Evolutionary conservation across 2,113 vertebrate species (phyloP), one percentile per base, ranked within the genome.

Genomic region (Petromus typicus): DNA sequence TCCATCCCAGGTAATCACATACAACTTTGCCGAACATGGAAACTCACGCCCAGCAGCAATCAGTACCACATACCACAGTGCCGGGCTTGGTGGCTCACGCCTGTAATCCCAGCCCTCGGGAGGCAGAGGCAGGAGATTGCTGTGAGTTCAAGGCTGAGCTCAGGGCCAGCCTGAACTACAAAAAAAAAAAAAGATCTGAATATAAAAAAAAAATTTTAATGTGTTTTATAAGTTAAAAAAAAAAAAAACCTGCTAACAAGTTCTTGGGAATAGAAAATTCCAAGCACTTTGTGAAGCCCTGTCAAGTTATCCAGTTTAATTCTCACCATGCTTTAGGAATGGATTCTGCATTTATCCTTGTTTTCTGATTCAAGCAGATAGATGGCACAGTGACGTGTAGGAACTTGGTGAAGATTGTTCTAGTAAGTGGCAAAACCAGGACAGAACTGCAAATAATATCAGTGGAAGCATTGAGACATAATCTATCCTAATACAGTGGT

Each of bases 391-490:
- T 43, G 14, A 69, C 23, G 10, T 20, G 27, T 8, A 54, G 48
- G 43, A 78, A 10, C 61, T 69, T 73, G 6, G 45, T 84, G 14
- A 43, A 11, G 48, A 27, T 37, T 76, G 66, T 37, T n/a, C 66
- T 82, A 13, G 18, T 25, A 18, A 61, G 22, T 37, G 64, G 5
- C 4, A 86, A 54, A 56, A 75, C 27, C 7, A 59, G n/a, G 7
- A n/a, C 10, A 48, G 37, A 63, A 48, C 12, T 45, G n/a, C 25
- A n/a, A 3, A 32, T 66, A 16, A 22, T 17, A 27, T 27, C 2
- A 0, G 13, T 9, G 9, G n/a, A 20, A 45, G 22, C 34, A 0
- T 1, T 3, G 12, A 8, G 7, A 9, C 2, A 5, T 25, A 18
- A 37, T 6, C 6, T 57, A 20, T 80, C 56, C 1, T 2, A 17